These are phyloP conservation scores for Patella depressa DNA, from an alignment of 2,888 invertebrate genomes.

Conservation along the genomic window DNA sequence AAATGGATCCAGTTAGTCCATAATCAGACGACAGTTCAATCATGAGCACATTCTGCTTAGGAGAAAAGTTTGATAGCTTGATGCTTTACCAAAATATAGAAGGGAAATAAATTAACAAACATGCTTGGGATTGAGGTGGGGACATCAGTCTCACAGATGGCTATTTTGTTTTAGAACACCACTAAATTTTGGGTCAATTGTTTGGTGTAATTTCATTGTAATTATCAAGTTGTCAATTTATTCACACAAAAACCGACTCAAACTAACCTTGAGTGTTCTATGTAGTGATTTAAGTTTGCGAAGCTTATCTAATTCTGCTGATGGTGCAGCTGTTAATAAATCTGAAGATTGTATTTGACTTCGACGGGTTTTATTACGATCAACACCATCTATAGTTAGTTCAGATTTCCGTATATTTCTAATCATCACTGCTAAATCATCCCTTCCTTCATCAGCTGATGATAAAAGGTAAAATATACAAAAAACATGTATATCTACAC, in stretches of 20 bases:
- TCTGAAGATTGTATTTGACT: constrained; percentile 42
- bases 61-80: too few relatives aligned
- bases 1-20: too few relatives aligned
- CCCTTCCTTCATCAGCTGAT: constrained; percentile 38
- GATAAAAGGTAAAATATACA: neutral
- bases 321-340: constrained; percentile 28
- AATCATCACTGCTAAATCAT: constrained; percentile 50
- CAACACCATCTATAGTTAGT: constrained; percentile 56
- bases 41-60: too few relatives aligned
- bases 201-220: neutral
- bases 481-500: neutral
- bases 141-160: neutral
- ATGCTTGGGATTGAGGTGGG: neutral
- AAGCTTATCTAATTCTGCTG: constrained; percentile 43
- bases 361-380: constrained; percentile 46
- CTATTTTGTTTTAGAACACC: neutral
- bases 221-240: neutral
- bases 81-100: too few relatives aligned
- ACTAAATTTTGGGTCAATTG: too few relatives aligned
- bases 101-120: neutral
- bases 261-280: constrained; percentile 56
- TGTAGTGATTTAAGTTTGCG: constrained; percentile 51
- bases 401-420: constrained; percentile 47
- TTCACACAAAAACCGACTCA: neutral
- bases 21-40: too few relatives aligned